phyloP scores from a whole-genome alignment of 2,888 invertebrate species.

The Troides helena region DNA sequence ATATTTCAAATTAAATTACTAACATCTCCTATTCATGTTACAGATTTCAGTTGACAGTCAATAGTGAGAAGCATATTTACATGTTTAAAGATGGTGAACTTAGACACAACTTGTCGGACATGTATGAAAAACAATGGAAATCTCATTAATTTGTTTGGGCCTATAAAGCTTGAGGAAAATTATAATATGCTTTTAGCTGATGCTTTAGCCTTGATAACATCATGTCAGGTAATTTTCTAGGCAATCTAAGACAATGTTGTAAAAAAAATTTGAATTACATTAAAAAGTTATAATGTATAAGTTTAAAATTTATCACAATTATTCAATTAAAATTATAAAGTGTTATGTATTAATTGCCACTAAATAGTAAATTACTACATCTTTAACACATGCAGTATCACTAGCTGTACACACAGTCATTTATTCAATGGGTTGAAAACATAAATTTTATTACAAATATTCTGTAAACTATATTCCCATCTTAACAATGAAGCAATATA shows the following conservation, averaged over 20 bases:
- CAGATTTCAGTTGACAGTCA: not conserved
- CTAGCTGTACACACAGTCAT: too few species aligned
- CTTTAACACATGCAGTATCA: too few species aligned
- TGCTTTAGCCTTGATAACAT: constrained; percentile 55
- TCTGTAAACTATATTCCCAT: too few species aligned
- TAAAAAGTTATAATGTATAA: not conserved
- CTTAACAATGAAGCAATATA: too few species aligned
- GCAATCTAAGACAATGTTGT: too few species aligned
- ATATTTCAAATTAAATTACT: not conserved
- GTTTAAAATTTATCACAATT: too few species aligned
- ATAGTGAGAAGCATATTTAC: not conserved
- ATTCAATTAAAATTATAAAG: too few species aligned
- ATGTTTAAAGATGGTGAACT: constrained; percentile 48
- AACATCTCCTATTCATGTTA: not conserved
- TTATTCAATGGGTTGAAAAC: too few species aligned
- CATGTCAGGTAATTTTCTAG: constrained; percentile 49
- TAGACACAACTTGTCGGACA: constrained; percentile 60
- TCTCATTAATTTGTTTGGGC: constrained; percentile 56
- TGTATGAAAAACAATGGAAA: constrained; percentile 63
- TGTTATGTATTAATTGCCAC: too few species aligned
- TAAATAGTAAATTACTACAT: too few species aligned
- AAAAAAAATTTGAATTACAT: not conserved
- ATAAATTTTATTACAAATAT: too few species aligned
- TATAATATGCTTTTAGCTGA: constrained; percentile 52
- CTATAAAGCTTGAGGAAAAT: constrained; percentile 53